phyloP scores from a whole-genome alignment of 2,113 vertebrate species.

The Cyanocitta stelleri region DNA sequence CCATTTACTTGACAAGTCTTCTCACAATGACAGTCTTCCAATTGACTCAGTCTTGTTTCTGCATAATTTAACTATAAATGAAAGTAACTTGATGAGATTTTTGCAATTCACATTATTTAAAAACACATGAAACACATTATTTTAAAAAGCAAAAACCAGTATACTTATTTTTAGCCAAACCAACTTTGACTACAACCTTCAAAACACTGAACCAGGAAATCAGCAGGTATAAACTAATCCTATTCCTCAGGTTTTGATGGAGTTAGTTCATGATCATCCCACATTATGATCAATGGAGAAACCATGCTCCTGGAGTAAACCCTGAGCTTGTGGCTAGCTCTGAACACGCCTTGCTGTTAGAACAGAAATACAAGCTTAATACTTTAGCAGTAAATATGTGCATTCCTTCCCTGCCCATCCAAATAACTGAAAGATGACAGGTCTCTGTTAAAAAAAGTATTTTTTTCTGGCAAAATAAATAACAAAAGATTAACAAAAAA shows the following conservation, averaged over 20 bases:
- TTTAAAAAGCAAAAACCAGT: conserved; percentile 1
- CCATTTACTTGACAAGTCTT: conserved; percentile 88
- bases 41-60: conserved; percentile 90
- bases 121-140: background rate
- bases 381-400: background rate
- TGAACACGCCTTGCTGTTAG: background rate
- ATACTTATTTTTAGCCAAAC: background rate
- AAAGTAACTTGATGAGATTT: conserved; percentile 54
- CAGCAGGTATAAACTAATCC: background rate
- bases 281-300: background rate
- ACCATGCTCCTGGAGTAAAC: background rate
- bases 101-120: background rate
- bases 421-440: background rate
- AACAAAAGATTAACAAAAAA: background rate
- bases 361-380: background rate
- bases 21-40: conserved; percentile 95
- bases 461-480: background rate
- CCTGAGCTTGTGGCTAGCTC: background rate
- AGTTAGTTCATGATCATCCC: background rate
- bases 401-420: background rate
- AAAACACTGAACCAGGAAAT: background rate
- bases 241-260: background rate
- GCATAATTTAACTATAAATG: conserved; percentile 89
- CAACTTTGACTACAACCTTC: background rate
- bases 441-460: background rate